A percentile compares a stretch with the other conserved stretches of the same genome.
Evolutionary conservation across 1,140 invertebrate species (phyloP).

Genomic region (Varroa destructor): DNA sequence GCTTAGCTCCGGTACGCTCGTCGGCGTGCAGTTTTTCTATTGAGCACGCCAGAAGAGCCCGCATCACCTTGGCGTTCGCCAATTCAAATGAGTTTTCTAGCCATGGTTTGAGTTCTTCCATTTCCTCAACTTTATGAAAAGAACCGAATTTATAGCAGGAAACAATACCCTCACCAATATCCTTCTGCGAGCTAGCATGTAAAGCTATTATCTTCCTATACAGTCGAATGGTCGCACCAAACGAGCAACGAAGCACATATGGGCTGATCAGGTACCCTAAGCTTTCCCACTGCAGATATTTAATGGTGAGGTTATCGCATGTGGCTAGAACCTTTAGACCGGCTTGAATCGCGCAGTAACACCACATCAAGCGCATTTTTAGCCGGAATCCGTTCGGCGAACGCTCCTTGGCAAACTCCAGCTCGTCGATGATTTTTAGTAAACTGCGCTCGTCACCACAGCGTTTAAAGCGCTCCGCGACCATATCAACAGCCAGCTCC

Average conservation of each 20-base stretch:
- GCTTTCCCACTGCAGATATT: slow-evolving; percentile 10
- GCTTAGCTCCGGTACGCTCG: background rate
- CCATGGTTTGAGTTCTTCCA: slow-evolving; percentile 2
- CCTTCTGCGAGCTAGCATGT: background rate
- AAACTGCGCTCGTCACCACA: background rate
- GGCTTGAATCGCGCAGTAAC: slow-evolving; percentile 1
- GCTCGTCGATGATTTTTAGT: slow-evolving; percentile 5
- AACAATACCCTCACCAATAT: slow-evolving; percentile 18
- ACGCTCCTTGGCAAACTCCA: background rate
- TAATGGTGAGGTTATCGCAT: background rate
- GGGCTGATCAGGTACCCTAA: slow-evolving; percentile 14
- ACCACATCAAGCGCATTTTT: slow-evolving; percentile 12
- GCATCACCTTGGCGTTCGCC: slow-evolving; percentile 4
- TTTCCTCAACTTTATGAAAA: slow-evolving; percentile 15
- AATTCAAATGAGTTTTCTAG: slow-evolving; percentile 13
- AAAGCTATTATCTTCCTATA: slow-evolving; percentile 11
- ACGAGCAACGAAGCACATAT: background rate
- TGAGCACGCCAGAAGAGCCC: background rate
- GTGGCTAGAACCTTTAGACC: background rate
- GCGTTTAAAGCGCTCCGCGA: background rate
- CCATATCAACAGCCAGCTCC: slow-evolving; percentile 16
- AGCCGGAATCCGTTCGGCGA: slow-evolving; percentile 18
- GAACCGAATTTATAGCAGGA: slow-evolving; percentile 18
- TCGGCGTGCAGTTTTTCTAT: background rate
- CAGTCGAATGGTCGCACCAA: background rate